Evolutionary conservation across 2,888 invertebrate genomes (phyloP), one percentile per base, ranked within the genome.

Genomic region (Xylota sylvarum): DNA sequence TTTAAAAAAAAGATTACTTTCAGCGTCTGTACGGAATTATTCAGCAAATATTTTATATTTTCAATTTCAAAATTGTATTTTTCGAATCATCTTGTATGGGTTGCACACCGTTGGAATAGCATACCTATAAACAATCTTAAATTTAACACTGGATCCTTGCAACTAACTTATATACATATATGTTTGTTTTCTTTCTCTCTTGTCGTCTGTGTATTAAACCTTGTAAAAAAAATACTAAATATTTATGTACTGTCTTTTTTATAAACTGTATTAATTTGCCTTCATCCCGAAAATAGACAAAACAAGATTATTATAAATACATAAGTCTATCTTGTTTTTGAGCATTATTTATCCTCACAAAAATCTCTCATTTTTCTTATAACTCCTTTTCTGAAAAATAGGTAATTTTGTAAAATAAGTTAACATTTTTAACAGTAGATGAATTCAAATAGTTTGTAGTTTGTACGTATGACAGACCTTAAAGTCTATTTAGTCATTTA

Each of bases 131-230:
- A 3, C 40, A n/a, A 37, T 7, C 32, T 10, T 37, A 67, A 58
- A 35, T 37, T 67, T 37, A 37, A 65, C 46, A 48, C 48, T 56
- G 37, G 56, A 76, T 76, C 46, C 48, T 56, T 76, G 65, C 76
- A 67, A 76, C 65, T 56, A 67, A 76, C 65, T 56, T 32, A 72
- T 35, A 60, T 60, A 58, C 17, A 65, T 40, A 12, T 35, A 64
- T 65, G 55, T 50, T 58, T 64, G 23, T 65, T 76, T 77, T 40
- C 5, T 37, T 77, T 50, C 19, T 56, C 12, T 50, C 50, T 69
- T 77, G 50, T 52, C 50, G 73, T 73, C 50, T 81, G 64, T 82
- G 62, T 76, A 82, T 55, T 70, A 43, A 70, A 77, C 65, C 37
- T 58, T 78, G 70, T 78, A 67, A 64, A 64, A 70, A 64, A 56